Evolutionary conservation across 1,140 invertebrate genomes (phyloP).

Genomic region (Papilio xuthus): DNA sequence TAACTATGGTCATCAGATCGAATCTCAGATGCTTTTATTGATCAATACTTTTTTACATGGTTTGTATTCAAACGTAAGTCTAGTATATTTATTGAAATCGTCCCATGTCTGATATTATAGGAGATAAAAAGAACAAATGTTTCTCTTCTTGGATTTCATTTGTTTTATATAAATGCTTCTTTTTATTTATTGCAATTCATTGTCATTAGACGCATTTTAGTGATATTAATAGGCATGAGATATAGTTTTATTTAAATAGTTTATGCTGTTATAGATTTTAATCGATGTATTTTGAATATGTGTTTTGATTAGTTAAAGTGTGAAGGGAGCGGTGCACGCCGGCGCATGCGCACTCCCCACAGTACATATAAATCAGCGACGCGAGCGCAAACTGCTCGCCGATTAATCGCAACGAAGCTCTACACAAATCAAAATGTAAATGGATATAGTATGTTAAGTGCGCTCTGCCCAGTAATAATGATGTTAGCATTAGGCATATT

Average conservation of each 20-base stretch:
- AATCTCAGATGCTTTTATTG: neutral
- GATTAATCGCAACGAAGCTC: slow-evolving; percentile 75
- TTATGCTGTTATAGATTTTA: neutral
- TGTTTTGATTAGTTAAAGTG: slow-evolving; percentile 38
- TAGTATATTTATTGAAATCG: too few species aligned
- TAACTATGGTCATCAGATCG: neutral
- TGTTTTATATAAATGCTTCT: too few species aligned
- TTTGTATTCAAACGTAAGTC: neutral
- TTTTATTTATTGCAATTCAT: neutral
- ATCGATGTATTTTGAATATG: slow-evolving; percentile 20
- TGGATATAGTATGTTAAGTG: slow-evolving; percentile 80
- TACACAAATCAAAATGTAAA: slow-evolving; percentile 81
- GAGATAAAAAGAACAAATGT: too few species aligned
- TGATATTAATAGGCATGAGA: neutral
- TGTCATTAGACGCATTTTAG: neutral
- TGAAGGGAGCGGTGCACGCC: slow-evolving; percentile 42
- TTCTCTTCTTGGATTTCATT: too few species aligned
- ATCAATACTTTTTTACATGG: neutral
- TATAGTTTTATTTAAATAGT: neutral
- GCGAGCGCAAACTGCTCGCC: slow-evolving; percentile 71
- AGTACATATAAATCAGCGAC: slow-evolving; percentile 68
- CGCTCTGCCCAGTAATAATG: slow-evolving; percentile 78
- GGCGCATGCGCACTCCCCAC: slow-evolving; percentile 50
- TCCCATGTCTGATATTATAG: too few species aligned
- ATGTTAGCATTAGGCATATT: slow-evolving; percentile 81